Evolutionary conservation across 2,888 invertebrate species (phyloP).

Genomic region (Celastrina argiolus): DNA sequence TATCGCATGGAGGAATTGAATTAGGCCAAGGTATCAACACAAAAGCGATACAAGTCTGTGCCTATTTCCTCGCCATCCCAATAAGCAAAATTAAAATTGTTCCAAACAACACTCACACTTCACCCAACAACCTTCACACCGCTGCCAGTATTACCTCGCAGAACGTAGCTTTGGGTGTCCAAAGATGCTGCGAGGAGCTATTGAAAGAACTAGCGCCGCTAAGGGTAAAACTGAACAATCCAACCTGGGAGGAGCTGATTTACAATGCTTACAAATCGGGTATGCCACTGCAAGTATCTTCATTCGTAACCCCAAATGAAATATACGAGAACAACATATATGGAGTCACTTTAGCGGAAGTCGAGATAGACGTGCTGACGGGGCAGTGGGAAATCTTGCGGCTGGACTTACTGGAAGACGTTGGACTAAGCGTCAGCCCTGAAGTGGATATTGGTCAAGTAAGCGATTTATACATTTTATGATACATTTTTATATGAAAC

Average conservation of each 20-base stretch:
- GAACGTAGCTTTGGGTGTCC: constrained; percentile 74
- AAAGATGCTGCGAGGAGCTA: constrained; percentile 67
- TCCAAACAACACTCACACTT: constrained; percentile 68
- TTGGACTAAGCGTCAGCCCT: constrained; percentile 82
- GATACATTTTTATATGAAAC: too few species aligned
- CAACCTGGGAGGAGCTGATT: constrained; percentile 74
- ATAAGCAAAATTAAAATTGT: constrained; percentile 78
- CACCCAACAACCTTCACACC: constrained; percentile 76
- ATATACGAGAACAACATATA: constrained; percentile 56
- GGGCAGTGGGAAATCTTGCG: constrained; percentile 81
- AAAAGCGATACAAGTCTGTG: constrained; percentile 84
- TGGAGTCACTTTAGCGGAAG: constrained; percentile 80
- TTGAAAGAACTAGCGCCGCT: constrained; percentile 63
- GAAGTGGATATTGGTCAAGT: constrained; percentile 83
- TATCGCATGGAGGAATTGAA: constrained; percentile 82
- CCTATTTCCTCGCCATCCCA: constrained; percentile 81
- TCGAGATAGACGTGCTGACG: constrained; percentile 85
- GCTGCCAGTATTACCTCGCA: constrained; percentile 82
- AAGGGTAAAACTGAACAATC: constrained; percentile 56
- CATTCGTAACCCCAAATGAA: constrained; percentile 48
- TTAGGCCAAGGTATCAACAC: constrained; percentile 88
- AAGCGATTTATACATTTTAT: constrained; percentile 27
- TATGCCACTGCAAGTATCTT: constrained; percentile 57
- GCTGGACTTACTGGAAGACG: constrained; percentile 83
- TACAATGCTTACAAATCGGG: constrained; percentile 58